A percentile compares a stretch with the other conserved stretches of the same genome.
These are phyloP conservation scores for Colletes gigas DNA, from an alignment of 1,140 invertebrate species.

Conservation along the genomic window DNA sequence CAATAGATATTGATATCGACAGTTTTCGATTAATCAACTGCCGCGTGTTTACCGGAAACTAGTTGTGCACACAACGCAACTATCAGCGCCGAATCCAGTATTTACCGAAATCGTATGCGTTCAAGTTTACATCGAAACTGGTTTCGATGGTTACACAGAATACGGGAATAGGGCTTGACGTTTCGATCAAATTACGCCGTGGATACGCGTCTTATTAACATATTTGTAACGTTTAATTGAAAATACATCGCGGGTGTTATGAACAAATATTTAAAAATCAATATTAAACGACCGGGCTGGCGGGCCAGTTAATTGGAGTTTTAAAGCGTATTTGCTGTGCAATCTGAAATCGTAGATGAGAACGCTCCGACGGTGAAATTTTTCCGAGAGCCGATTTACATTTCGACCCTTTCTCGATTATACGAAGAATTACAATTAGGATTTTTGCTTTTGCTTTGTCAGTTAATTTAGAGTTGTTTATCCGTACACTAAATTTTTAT, in stretches of 20 bases:
- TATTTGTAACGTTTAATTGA: conserved; percentile 31
- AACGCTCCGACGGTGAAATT: neutral
- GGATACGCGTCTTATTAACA: conserved; percentile 37
- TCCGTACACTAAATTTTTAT: too few relatives aligned
- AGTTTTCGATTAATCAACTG: conserved; percentile 55
- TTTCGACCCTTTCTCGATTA: neutral
- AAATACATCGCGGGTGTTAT: conserved; percentile 16
- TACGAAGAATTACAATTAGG: too few relatives aligned
- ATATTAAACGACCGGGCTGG: conserved; percentile 4
- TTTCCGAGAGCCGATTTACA: neutral
- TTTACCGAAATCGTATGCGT: conserved; percentile 63
- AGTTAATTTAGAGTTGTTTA: too few relatives aligned
- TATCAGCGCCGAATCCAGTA: conserved; percentile 49
- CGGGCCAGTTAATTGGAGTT: neutral
- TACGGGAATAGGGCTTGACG: conserved; percentile 17
- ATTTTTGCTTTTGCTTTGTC: too few relatives aligned
- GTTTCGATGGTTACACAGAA: conserved; percentile 47
- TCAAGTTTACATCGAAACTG: conserved; percentile 57
- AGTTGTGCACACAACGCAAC: conserved; percentile 53
- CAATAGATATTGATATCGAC: conserved; percentile 55
- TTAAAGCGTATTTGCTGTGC: conserved; percentile 26
- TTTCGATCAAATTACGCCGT: conserved; percentile 48
- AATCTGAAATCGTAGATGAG: neutral
- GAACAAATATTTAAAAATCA: conserved; percentile 49
- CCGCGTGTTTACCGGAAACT: conserved; percentile 57